phyloP scores from a whole-genome alignment of 2,113 vertebrate genomes.

The Seriola rivoliana region DNA sequence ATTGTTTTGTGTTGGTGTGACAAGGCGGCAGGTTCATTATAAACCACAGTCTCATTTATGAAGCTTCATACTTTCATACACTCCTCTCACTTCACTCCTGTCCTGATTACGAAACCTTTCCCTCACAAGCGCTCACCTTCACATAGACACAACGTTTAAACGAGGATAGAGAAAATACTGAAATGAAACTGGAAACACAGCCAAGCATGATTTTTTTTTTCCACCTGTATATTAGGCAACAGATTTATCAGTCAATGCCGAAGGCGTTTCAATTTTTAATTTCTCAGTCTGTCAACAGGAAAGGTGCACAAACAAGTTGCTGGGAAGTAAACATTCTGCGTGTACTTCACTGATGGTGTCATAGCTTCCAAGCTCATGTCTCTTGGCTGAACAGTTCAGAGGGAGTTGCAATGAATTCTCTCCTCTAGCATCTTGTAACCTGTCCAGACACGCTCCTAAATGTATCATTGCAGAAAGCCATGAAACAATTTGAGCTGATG shows the following conservation, averaged over 20 bases:
- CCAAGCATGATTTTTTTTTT: neutral
- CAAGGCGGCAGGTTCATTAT: conserved; percentile 12
- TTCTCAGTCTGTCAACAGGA: conserved; percentile 24
- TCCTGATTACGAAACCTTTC: conserved; percentile 13
- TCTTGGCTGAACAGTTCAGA: conserved; percentile 75
- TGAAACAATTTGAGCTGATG: conserved; percentile 88
- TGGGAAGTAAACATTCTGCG: conserved; percentile 70
- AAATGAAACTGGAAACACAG: conserved; percentile 13
- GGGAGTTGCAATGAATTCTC: conserved; percentile 77
- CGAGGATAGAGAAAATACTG: neutral
- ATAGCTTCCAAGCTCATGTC: conserved; percentile 78
- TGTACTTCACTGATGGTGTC: conserved; percentile 78
- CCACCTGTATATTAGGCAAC: conserved; percentile 6
- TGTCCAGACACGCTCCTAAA: conserved; percentile 82
- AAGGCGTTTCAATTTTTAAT: conserved; percentile 12
- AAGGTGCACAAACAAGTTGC: conserved; percentile 67
- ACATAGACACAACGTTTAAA: neutral
- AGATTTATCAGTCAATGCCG: conserved; percentile 1
- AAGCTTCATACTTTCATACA: neutral
- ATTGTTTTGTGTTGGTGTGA: conserved; percentile 14
- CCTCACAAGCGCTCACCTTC: neutral
- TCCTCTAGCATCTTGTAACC: conserved; percentile 73
- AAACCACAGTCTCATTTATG: neutral
- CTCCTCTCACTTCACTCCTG: neutral
- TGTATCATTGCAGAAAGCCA: conserved; percentile 87